phyloP scores from a whole-genome alignment of 2,113 vertebrate species.

The Microcebus jonahi region DNA sequence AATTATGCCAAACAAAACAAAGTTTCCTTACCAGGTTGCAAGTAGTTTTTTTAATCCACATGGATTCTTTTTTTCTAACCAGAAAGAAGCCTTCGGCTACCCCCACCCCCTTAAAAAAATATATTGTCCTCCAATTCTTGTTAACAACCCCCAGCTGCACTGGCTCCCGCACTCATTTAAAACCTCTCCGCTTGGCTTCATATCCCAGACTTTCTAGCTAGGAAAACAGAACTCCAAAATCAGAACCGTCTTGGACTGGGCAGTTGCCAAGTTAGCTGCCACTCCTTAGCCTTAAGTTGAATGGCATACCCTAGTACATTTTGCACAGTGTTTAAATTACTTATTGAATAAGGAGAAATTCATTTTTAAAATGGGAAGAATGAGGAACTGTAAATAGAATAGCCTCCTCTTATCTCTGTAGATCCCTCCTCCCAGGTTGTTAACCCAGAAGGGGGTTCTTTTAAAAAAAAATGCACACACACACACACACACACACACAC shows the following conservation, averaged over 20 bases:
- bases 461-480: neutral
- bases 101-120: neutral
- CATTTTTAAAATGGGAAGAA: constrained; percentile 49
- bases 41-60: constrained; percentile 12
- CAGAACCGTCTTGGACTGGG: constrained; percentile 48
- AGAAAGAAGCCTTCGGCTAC: constrained; percentile 35
- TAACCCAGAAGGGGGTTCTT: neutral
- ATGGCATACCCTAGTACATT: neutral
- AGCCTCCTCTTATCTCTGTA: constrained; percentile 13
- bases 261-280: constrained; percentile 56
- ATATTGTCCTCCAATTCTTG: constrained; percentile 37
- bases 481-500: neutral
- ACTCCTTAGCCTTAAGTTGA: constrained; percentile 41
- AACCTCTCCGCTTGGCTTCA: constrained; percentile 51
- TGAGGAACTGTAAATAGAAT: constrained; percentile 19
- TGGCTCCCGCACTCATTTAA: constrained; percentile 57
- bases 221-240: constrained; percentile 66
- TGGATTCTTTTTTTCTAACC: constrained; percentile 21
- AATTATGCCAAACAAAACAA: constrained; percentile 28
- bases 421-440: neutral
- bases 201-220: constrained; percentile 61
- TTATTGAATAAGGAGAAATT: constrained; percentile 61
- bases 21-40: constrained; percentile 32
- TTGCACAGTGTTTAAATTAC: constrained; percentile 33
- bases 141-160: constrained; percentile 65